phyloP scores from a whole-genome alignment of 1,140 invertebrate species.

The Acyrthosiphon pisum region DNA sequence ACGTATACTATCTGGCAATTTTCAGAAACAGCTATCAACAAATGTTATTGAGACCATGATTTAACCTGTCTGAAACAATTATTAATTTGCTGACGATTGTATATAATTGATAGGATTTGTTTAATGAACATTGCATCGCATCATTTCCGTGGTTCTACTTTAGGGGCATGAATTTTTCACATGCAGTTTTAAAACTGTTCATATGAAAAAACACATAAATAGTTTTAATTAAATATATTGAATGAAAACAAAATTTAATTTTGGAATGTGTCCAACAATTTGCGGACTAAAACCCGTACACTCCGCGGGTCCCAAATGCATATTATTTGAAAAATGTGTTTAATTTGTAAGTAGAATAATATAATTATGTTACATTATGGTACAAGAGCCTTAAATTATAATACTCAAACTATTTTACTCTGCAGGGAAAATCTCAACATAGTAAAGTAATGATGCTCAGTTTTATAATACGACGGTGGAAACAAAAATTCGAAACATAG shows the following conservation, averaged over 20 bases:
- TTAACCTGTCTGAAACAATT: neutral
- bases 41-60: neutral
- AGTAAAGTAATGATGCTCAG: neutral
- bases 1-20: neutral
- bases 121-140: neutral
- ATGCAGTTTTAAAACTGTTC: neutral
- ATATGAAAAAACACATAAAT: neutral
- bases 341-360: neutral
- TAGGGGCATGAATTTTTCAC: neutral
- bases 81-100: neutral
- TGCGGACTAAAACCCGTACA: neutral
- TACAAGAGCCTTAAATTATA: neutral
- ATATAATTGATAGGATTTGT: neutral
- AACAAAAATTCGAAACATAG: neutral
- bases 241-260: neutral
- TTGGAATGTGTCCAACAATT: neutral
- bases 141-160: neutral
- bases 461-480: neutral
- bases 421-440: neutral
- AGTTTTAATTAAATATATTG: conserved; percentile 14
- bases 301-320: neutral
- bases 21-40: neutral
- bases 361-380: neutral
- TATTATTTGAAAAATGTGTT: neutral
- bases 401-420: neutral